A percentile compares a stretch with the other conserved stretches of the same genome.
phyloP scores from a whole-genome alignment of 1,140 invertebrate genomes.

The Drosophila littoralis region DNA sequence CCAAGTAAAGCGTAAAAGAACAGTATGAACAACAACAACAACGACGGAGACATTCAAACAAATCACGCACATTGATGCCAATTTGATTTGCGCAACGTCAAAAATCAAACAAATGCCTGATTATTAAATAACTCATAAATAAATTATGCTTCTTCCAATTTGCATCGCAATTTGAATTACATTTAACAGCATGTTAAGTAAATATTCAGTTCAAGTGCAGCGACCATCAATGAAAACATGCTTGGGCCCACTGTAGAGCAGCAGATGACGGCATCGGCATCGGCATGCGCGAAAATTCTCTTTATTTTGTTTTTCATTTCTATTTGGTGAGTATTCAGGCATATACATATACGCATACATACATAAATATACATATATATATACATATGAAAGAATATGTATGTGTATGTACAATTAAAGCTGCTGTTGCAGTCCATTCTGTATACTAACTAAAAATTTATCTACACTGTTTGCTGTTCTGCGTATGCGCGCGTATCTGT shows the following conservation, averaged over 20 bases:
- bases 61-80: slow-evolving; percentile 52
- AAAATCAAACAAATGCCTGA: slow-evolving; percentile 5
- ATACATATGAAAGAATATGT: not conserved
- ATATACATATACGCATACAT: slow-evolving; percentile 14
- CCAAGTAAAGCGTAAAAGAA: slow-evolving; percentile 30
- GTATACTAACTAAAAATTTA: slow-evolving; percentile 47
- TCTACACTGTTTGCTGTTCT: slow-evolving; percentile 43
- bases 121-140: not conserved
- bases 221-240: slow-evolving; percentile 34
- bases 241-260: slow-evolving; percentile 44
- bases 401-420: slow-evolving; percentile 17
- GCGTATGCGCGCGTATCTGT: slow-evolving; percentile 31
- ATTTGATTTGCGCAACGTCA: not conserved
- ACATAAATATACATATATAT: not conserved
- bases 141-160: not conserved
- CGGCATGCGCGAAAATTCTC: slow-evolving; percentile 62
- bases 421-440: slow-evolving; percentile 37
- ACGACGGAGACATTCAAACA: slow-evolving; percentile 21
- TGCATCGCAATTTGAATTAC: not conserved
- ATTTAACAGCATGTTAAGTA: slow-evolving; percentile 9
- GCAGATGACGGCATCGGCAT: slow-evolving; percentile 76
- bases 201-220: slow-evolving; percentile 1
- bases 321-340: slow-evolving; percentile 36
- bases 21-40: slow-evolving; percentile 32
- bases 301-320: slow-evolving; percentile 34